Evolutionary conservation across 2,113 vertebrate species (phyloP).

Genomic region (Oncorhynchus nerka): DNA sequence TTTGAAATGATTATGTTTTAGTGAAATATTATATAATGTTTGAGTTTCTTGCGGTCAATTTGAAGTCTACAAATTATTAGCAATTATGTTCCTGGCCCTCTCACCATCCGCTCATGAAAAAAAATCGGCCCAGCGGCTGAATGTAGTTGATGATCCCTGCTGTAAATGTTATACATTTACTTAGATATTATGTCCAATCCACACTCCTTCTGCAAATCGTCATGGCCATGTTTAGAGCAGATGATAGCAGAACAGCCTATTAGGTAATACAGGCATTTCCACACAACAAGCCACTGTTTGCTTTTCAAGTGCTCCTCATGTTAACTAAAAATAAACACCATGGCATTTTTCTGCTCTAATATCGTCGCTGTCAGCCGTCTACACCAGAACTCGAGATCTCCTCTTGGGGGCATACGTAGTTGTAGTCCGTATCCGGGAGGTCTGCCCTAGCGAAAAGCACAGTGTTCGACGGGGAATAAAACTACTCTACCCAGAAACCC

Average conservation of each 20-base stretch:
- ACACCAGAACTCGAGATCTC: conserved; percentile 41
- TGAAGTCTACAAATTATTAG: no score
- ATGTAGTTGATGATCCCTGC: neutral
- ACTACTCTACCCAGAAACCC: conserved; percentile 69
- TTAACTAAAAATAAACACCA: conserved; percentile 48
- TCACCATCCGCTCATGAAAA: no score
- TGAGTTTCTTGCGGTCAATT: no score
- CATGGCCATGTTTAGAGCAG: neutral
- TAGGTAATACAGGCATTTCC: neutral
- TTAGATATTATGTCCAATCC: neutral
- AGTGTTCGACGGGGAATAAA: conserved; percentile 1
- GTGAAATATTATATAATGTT: no score
- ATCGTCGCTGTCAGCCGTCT: conserved; percentile 60
- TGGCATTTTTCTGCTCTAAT: conserved; percentile 41
- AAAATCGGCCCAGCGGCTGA: no score
- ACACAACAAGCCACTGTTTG: conserved; percentile 32
- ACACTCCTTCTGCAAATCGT: neutral
- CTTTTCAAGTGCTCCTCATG: conserved; percentile 28
- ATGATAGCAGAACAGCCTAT: neutral
- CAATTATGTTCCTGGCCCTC: no score
- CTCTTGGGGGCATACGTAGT: conserved; percentile 42
- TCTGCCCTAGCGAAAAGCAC: neutral
- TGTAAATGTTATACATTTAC: neutral
- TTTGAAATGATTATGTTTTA: no score
- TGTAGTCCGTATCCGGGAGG: conserved; percentile 68